These are phyloP conservation scores for Channa maculata DNA, from an alignment of 2,113 vertebrate species.

Conservation along the genomic window DNA sequence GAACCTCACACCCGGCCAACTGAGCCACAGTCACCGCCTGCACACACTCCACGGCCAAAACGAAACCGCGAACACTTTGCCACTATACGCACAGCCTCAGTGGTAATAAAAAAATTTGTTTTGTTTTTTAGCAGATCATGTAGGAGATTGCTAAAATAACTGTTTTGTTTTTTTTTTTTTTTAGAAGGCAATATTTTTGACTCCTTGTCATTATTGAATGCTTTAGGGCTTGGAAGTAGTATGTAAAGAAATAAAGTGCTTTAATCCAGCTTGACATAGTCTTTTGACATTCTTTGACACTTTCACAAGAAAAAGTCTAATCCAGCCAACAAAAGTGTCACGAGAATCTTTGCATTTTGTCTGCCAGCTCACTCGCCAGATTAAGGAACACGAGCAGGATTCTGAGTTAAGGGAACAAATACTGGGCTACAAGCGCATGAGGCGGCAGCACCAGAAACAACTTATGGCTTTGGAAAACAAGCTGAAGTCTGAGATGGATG, in stretches of 20 bases:
- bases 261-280: background rate
- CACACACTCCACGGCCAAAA: conserved; percentile 91
- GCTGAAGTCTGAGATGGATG: conserved; percentile 97
- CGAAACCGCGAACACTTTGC: conserved; percentile 99
- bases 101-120: conserved; percentile 82
- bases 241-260: background rate
- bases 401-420: conserved; percentile 98
- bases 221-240: conserved; percentile 1
- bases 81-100: conserved; percentile 96
- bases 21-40: conserved; percentile 91
- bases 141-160: background rate
- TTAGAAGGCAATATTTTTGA: too few relatives aligned
- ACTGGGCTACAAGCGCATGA: conserved; percentile 98
- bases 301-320: background rate
- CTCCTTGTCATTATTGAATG: background rate
- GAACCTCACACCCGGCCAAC: conserved; percentile 87
- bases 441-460: conserved; percentile 98
- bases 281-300: too few relatives aligned
- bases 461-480: conserved; percentile 98
- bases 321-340: background rate
- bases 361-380: conserved; percentile 95
- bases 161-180: background rate
- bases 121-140: background rate
- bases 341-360: conserved; percentile 10
- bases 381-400: conserved; percentile 98